A percentile compares a stretch with the other conserved stretches of the same genome.
These are phyloP conservation scores for Lasioglossum zephyrum DNA, from an alignment of 2,888 invertebrate genomes.

Conservation along the genomic window DNA sequence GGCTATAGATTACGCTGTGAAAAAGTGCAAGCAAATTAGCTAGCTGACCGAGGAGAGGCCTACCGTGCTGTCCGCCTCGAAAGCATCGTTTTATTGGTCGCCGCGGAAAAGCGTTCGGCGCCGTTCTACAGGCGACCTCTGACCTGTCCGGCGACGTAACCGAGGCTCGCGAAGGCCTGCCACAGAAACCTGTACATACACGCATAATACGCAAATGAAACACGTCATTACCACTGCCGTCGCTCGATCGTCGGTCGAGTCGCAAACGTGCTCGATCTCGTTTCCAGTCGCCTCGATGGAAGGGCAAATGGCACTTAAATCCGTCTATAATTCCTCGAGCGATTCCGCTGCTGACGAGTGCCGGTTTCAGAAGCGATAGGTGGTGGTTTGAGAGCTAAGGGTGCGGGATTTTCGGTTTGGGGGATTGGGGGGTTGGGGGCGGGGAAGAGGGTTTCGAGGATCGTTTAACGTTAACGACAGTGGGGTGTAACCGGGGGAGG, in stretches of 20 bases:
- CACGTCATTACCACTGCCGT: slow-evolving; percentile 29
- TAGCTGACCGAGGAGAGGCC: background rate
- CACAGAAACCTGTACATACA: slow-evolving; percentile 43
- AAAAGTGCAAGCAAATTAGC: background rate
- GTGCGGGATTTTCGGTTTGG: background rate
- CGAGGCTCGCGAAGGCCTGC: slow-evolving; percentile 36
- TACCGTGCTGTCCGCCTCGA: background rate
- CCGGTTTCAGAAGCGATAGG: slow-evolving; percentile 12
- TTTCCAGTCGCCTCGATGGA: slow-evolving; percentile 55
- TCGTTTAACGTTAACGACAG: slow-evolving; percentile 19
- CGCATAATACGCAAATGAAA: background rate
- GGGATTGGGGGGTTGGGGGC: background rate
- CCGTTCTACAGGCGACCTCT: background rate
- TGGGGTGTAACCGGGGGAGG: slow-evolving; percentile 7
- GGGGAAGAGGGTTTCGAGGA: background rate
- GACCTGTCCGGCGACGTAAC: background rate
- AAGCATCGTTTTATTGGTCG: background rate
- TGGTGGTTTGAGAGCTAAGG: slow-evolving; percentile 6
- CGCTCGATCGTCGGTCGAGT: slow-evolving; percentile 44
- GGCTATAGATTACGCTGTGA: background rate
- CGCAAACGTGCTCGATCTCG: slow-evolving; percentile 57
- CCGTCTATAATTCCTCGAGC: slow-evolving; percentile 73
- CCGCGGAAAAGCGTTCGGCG: background rate
- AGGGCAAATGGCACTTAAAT: slow-evolving; percentile 77
- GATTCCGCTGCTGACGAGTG: slow-evolving; percentile 62